Evolutionary conservation across 2,888 invertebrate species (phyloP).

Genomic region (Limnephilus auricula): DNA sequence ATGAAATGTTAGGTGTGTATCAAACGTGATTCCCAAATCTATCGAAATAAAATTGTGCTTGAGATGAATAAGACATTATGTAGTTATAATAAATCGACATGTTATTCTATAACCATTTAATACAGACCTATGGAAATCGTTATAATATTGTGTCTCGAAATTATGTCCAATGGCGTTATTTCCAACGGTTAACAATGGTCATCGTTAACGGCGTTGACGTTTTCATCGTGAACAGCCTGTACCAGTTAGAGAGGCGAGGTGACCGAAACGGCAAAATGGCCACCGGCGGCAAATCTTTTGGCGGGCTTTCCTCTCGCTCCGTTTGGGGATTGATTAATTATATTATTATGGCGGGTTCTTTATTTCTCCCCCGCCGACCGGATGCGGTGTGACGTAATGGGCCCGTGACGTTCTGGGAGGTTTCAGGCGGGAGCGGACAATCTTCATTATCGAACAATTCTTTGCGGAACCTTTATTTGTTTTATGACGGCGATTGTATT

Average conservation of each 20-base stretch:
- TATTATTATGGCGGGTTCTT: constrained; percentile 10
- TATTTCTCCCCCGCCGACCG: constrained; percentile 5
- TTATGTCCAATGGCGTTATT: not conserved
- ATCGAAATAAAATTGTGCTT: too few relatives aligned
- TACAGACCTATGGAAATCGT: too few relatives aligned
- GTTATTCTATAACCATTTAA: too few relatives aligned
- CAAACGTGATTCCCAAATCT: too few relatives aligned
- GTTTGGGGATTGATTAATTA: constrained; percentile 47
- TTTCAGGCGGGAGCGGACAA: not conserved
- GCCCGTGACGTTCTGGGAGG: constrained; percentile 17
- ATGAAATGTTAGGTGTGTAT: too few relatives aligned
- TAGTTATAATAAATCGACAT: too few relatives aligned
- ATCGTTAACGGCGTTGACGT: not conserved
- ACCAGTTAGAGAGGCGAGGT: not conserved
- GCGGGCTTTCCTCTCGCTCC: constrained; percentile 12
- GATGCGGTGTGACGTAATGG: constrained; percentile 42
- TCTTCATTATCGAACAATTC: constrained; percentile 11
- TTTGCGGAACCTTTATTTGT: not conserved
- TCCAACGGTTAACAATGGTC: not conserved
- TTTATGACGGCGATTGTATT: not conserved
- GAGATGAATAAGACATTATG: too few relatives aligned
- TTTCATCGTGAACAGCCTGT: not conserved
- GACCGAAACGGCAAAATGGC: constrained; percentile 32
- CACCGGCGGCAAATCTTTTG: constrained; percentile 31
- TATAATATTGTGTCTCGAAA: too few relatives aligned